Base-by-base conservation (phyloP, 2,113 vertebrate species). In the Podiceps cristatus region DNA sequence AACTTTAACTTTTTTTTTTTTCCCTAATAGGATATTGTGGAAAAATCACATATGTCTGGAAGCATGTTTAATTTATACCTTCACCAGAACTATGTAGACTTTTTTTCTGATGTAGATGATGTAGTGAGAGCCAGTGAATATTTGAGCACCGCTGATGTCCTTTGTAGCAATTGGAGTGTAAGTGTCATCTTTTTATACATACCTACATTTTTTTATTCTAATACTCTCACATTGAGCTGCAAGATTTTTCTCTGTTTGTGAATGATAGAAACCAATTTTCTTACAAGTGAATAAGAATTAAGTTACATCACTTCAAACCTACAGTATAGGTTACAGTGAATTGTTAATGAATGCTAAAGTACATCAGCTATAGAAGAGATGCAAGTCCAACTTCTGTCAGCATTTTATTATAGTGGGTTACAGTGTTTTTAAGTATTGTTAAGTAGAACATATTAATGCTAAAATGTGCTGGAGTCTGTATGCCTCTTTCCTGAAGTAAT, bases 21-120 rank as follows among this genome's bases (percentile, higher is more conserved):
- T 82, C 27, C 80, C 94, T 79, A 14, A 79, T 93, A 99, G 99
- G 81, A 98, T 78, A 98, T 99, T 63, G 98, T 99, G 56, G 99
- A 99, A 97, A 99, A 99, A 73, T 99, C 99, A 1, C 99, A 99
- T 73, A 98, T 99, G 99, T 98, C 98, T 18, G 99, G 98, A 62
- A 99, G 99, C 60, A 95, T 99, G 74, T 99, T 99, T 98, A 99
- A 98, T 97, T 98, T 99, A 14, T 99, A 99, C 98, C 99, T 99
- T 84, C 99, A 99, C 80, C 99, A 99, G 97, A 99, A 99, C 98
- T 99, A 99, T 44, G 4, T 99, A 93, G 99, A 99, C 95, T 99
- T 99, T 96, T 99, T 99, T 95, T 95, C 97, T 29, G 98, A 99
- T 33, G 76, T 99, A 95, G 99, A 99, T 64, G 99, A 99, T 77